phyloP scores from a whole-genome alignment of 2,888 invertebrate species.

The Homarus gammarus region DNA sequence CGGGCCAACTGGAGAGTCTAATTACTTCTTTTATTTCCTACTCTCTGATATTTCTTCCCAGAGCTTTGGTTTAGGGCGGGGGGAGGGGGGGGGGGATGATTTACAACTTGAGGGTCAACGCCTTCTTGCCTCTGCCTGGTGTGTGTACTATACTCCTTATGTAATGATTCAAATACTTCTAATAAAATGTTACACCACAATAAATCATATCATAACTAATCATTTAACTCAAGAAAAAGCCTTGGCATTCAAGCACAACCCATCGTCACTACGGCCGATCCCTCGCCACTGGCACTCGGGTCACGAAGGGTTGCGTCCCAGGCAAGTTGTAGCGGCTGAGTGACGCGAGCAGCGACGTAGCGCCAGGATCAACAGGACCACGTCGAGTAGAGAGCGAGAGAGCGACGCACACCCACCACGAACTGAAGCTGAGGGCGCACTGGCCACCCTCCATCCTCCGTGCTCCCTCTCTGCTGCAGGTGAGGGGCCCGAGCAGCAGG shows the following conservation, averaged over 20 bases:
- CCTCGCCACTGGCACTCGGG: not conserved
- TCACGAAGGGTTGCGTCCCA: not conserved
- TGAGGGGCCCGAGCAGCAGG: not conserved
- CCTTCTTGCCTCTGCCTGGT: too few relatives aligned
- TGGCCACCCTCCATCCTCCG: conserved; percentile 39
- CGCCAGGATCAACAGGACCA: conserved; percentile 16
- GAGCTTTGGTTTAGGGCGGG: not conserved
- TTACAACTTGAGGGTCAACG: not conserved
- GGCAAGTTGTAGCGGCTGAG: not conserved
- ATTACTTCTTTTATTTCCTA: conserved; percentile 24
- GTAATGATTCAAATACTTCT: too few relatives aligned
- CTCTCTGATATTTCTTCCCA: not conserved
- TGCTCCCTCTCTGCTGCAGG: conserved; percentile 18
- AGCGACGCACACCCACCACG: conserved; percentile 42
- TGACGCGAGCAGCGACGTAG: conserved; percentile 1
- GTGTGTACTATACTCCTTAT: too few relatives aligned
- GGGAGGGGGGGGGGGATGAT: too few relatives aligned
- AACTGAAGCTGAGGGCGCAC: conserved; percentile 45
- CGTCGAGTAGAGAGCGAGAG: not conserved
- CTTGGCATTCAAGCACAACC: not conserved
- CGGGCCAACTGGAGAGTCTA: conserved; percentile 15
- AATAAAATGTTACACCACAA: too few relatives aligned
- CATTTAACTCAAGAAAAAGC: not conserved
- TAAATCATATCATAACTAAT: too few relatives aligned
- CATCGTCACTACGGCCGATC: not conserved